These are phyloP conservation scores for Haliclystus octoradiatus DNA, from an alignment of 30 jellyfish, hydroid and myxozoan species.

Conservation along the genomic window DNA sequence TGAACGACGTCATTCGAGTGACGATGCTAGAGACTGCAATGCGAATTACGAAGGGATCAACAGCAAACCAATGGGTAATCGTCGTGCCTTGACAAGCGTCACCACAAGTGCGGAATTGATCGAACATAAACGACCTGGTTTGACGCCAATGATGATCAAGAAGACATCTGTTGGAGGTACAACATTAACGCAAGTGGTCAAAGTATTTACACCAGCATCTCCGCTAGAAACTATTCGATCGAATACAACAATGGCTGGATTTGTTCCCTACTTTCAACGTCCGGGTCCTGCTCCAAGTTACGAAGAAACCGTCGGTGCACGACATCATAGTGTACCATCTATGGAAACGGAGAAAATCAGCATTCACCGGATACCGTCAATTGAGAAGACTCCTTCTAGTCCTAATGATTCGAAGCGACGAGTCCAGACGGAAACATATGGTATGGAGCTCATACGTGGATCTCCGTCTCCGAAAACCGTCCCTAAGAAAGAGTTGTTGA, in stretches of 20 bases:
- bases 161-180: constrained; percentile 9
- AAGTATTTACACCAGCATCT: background rate
- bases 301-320: constrained; percentile 40
- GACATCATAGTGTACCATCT: constrained; percentile 10
- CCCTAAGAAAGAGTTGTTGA: background rate
- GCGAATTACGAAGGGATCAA: constrained; percentile 24
- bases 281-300: constrained; percentile 52
- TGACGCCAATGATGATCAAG: constrained; percentile 12
- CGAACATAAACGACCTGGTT: constrained; percentile 44
- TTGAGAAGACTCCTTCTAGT: constrained; percentile 9
- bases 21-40: constrained; percentile 52
- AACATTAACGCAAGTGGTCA: constrained; percentile 3
- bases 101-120: constrained; percentile 96
- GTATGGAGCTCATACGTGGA: background rate
- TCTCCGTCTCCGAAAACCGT: background rate
- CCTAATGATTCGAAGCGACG: background rate
- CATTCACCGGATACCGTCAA: constrained; percentile 13
- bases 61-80: constrained; percentile 38
- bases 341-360: constrained; percentile 3
- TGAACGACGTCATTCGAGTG: constrained; percentile 68
- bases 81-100: constrained; percentile 59
- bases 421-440: background rate
- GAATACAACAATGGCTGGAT: constrained; percentile 15
- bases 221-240: background rate
- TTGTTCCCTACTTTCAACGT: constrained; percentile 25